These are phyloP conservation scores for Plumapathes pennacea DNA, from an alignment of 92 coral and sea anemone species.

Conservation along the genomic window DNA sequence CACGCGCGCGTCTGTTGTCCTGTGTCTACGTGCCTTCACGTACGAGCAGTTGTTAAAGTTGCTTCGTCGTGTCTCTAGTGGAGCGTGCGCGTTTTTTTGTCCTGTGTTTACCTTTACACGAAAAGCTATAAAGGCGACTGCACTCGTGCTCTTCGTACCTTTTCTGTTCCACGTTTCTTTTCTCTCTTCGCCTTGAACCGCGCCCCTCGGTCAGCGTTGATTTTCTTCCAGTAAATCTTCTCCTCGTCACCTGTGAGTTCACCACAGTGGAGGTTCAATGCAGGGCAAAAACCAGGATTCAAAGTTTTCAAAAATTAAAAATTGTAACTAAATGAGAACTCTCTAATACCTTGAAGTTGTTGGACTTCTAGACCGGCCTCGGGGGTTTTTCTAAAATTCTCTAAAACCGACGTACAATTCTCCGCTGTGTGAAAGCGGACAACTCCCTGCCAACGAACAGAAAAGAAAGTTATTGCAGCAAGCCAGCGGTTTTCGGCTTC, in stretches of 20 bases:
- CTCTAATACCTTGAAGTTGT: not conserved
- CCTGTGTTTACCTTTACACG: too few species aligned
- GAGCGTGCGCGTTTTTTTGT: too few species aligned
- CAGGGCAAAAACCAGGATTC: not conserved
- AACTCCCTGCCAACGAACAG: slow-evolving; percentile 68
- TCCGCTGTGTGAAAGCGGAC: slow-evolving; percentile 85
- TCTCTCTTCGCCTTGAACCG: slow-evolving; percentile 76
- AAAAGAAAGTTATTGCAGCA: too few species aligned
- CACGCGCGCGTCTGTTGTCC: too few species aligned
- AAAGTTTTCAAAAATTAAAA: not conserved
- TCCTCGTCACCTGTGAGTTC: slow-evolving; percentile 73
- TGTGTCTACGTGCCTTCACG: not conserved
- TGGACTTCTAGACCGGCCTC: slow-evolving; percentile 21
- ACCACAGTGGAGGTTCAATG: slow-evolving; percentile 20
- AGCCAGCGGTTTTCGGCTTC: too few species aligned
- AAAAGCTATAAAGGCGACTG: not conserved
- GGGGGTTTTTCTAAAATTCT: slow-evolving; percentile 29
- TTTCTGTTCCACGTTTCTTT: slow-evolving; percentile 87
- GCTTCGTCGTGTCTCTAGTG: too few species aligned
- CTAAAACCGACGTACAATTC: slow-evolving; percentile 65
- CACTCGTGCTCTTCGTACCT: slow-evolving; percentile 42
- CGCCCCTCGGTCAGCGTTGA: slow-evolving; percentile 80
- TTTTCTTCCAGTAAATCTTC: slow-evolving; percentile 81
- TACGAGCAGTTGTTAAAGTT: too few species aligned
- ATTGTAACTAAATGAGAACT: not conserved